phyloP scores from a whole-genome alignment of 2,888 invertebrate species.

The Anaspis maculata region DNA sequence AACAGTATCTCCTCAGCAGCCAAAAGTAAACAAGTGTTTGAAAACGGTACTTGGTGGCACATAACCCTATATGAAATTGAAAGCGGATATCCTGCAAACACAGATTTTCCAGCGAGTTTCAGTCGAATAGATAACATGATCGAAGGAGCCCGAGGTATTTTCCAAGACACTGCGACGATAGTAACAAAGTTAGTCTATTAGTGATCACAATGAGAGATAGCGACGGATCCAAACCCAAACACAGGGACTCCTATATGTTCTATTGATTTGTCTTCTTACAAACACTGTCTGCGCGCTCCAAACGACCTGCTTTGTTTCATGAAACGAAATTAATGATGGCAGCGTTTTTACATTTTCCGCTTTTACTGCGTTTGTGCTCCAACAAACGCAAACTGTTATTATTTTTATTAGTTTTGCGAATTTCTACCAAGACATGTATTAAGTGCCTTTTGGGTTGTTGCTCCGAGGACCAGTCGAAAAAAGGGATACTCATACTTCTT shows the following conservation, averaged over 20 bases:
- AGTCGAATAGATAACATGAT: too few species aligned
- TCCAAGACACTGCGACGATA: conserved; percentile 17
- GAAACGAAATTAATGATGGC: conserved; percentile 11
- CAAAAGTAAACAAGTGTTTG: too few species aligned
- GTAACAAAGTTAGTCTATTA: conserved; percentile 32
- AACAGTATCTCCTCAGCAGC: too few species aligned
- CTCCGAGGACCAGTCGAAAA: too few species aligned
- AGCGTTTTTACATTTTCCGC: conserved; percentile 4
- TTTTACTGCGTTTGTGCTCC: conserved; percentile 1
- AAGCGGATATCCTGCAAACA: too few species aligned
- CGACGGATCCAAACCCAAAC: conserved; percentile 20
- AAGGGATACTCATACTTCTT: too few species aligned
- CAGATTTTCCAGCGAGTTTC: too few species aligned
- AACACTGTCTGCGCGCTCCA: conserved; percentile 12
- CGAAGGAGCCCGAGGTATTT: conserved; percentile 16
- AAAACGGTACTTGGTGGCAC: too few species aligned
- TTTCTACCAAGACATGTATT: conserved; percentile 2
- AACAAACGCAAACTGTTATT: conserved; percentile 6
- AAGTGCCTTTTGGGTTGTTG: too few species aligned
- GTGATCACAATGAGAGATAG: conserved; percentile 30
- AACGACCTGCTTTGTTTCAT: conserved; percentile 9
- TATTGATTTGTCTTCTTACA: conserved; percentile 23
- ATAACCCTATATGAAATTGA: too few species aligned
- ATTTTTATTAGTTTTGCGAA: conserved; percentile 6
- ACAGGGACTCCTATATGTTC: conserved; percentile 14